Base-by-base conservation (phyloP, 2,113 vertebrate species). In the Edolisoma coerulescens region DNA sequence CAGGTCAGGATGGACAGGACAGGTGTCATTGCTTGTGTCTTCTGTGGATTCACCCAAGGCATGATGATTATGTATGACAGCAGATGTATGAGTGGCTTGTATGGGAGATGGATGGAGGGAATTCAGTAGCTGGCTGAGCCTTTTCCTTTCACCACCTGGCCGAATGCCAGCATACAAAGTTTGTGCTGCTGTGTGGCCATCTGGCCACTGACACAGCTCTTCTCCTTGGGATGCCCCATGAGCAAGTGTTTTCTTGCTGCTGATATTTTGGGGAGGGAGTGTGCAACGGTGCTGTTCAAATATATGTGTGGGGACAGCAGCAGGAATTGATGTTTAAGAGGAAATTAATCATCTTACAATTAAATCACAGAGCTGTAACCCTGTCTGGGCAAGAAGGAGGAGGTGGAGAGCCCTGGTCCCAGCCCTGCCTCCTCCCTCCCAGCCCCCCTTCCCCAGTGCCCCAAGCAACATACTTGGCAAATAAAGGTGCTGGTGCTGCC, bases 251-350 rank as follows among this genome's bases (percentile, higher is more conserved):
- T 84, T 74, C 23, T 23, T 30, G 39, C 33, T 65, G 52, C 13
- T 65, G 67, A 3, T 79, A 35, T 60, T 83, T 37, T 68, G 9
- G 35, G 21, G 42, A 69, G 16, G 5, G 33, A 74, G 7, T 17
- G 2, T 22, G 15, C 16, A 87, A 67, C 0, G 0, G 5, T 47
- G 26, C 6, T 13, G 4, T 71, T 71, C 19, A 67, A 54, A 54
- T 69, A 39, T 10, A 13, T 50, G 8, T 74, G 28, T 44, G 11
- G 10, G 7, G 8, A 84, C 19, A 59, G 27, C 41, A 75, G 24
- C 32, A 89, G 41, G 26, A 68, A 47, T 5, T 74, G 32, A 63
- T 41, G 7, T n/a, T 65, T 70, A 74, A 52, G 53, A 78, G 24
- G 60, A 87, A 84, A 79, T n/a, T 6, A 84, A 28, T 84, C 41